Evolutionary conservation across 2,888 invertebrate genomes (phyloP), one percentile per base, ranked within the genome.

Genomic region (Eupithecia centaureata): DNA sequence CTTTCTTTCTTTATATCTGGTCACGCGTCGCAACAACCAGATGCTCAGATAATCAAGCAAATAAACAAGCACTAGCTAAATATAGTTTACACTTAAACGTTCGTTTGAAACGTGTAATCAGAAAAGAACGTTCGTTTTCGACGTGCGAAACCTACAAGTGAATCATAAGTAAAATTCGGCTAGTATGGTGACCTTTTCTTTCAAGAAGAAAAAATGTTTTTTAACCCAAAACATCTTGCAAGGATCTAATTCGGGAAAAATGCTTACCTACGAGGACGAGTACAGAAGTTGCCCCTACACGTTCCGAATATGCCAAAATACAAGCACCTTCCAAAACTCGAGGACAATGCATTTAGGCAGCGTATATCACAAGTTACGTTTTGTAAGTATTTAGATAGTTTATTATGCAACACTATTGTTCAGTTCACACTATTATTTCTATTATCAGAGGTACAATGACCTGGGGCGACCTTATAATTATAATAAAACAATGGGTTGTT

Each of bases 401-500:
- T 47, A 47, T 47, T 47, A 47, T 47, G 22, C 22, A 47, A 47
- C 18, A 47, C 47, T 22, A 47, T 47, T 47, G 47, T 47, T 22
- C 47, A 22, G 47, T 47, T 22, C 47, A 22, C 10, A 47, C 22
- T 47, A 47, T 47, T 47, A 47, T 47, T 1, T 22, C 42, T 42
- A 42, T 22, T 47, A 47, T 47, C 47, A 47, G 47, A 4, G 3
- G 47, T 47, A 47, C 47, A 47, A 47, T 47, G 47, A 47, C n/a
- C 47, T 47, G 47, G 12, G 47, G 12, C 22, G 47, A 47, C 47
- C 47, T 47, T 22, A 47, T 12, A 47, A 47, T 12, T 3, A 47
- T 47, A 47, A 47, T 22, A 47, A 47, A 47, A 47, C 47, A 47
- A 47, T 22, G 47, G 47, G 10, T 47, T 47, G 47, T 47, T 47